These are phyloP conservation scores for Xestoiulus laeticollis DNA, from an alignment of 2,888 invertebrate genomes.

Conservation along the genomic window DNA sequence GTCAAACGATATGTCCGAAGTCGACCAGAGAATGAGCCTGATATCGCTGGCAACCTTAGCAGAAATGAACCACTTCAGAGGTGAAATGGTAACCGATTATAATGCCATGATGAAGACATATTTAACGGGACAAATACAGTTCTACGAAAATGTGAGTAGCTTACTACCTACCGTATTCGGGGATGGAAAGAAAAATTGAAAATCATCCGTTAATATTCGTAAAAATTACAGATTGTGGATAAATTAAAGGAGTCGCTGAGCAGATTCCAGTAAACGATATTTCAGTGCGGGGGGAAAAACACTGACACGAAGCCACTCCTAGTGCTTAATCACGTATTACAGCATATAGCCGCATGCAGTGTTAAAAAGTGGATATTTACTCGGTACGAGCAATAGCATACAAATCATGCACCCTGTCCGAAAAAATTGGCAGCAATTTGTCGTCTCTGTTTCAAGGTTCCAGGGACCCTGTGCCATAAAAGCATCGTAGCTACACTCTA, in stretches of 20 bases:
- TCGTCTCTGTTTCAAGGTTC: no score
- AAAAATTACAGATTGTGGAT: constrained; percentile 19
- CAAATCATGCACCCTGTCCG: neutral
- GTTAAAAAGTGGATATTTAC: neutral
- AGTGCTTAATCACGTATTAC: neutral
- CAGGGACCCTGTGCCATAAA: no score
- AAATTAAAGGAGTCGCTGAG: constrained; percentile 42
- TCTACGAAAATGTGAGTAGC: constrained; percentile 76
- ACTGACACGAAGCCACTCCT: neutral
- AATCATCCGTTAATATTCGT: no score
- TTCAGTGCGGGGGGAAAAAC: neutral
- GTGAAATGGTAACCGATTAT: constrained; percentile 84
- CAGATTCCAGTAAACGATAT: neutral
- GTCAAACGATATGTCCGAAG: constrained; percentile 69
- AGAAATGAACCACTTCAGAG: constrained; percentile 92
- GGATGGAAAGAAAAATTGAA: no score
- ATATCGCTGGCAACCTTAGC: constrained; percentile 93
- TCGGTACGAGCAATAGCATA: neutral
- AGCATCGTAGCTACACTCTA: neutral
- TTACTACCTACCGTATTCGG: no score
- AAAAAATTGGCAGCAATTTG: no score
- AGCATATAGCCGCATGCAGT: neutral
- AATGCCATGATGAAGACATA: constrained; percentile 86
- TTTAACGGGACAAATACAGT: constrained; percentile 86
- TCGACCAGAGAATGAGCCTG: constrained; percentile 78